Conservation (phyloP, 2,797 vertebrate species). For the Rhinichthys osculus region DNA sequence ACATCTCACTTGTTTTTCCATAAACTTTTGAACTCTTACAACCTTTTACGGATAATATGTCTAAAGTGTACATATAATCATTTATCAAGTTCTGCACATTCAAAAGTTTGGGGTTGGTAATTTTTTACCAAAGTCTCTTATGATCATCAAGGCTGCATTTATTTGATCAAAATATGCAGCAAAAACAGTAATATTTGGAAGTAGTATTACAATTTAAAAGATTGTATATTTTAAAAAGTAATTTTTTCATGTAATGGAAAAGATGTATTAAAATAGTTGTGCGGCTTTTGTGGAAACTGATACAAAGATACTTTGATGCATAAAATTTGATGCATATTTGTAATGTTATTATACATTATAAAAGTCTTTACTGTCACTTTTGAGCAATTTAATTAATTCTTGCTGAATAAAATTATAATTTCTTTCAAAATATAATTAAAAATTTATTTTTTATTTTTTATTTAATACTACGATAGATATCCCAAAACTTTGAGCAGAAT, state of each 20-base stretch:
- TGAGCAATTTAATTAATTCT: not conserved
- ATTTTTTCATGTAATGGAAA: not conserved
- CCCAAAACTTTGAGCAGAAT: not conserved
- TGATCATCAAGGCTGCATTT: not conserved
- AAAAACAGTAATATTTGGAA: not conserved
- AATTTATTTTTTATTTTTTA: too few species aligned
- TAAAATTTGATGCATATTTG: too few species aligned
- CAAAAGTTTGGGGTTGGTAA: not conserved
- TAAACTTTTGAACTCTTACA: conserved; percentile 1
- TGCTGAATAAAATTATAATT: too few species aligned
- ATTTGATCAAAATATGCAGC: not conserved
- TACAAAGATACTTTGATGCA: too few species aligned
- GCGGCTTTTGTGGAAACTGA: too few species aligned
- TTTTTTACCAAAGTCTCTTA: not conserved
- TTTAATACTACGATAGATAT: not conserved
- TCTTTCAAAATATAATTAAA: too few species aligned
- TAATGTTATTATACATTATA: too few species aligned
- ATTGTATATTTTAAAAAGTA: not conserved
- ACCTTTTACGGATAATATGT: not conserved
- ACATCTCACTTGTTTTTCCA: conserved; percentile 19
- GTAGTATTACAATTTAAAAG: not conserved
- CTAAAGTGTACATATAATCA: not conserved
- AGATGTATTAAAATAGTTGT: too few species aligned
- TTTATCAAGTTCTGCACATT: not conserved
- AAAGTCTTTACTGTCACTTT: not conserved